These are phyloP conservation scores for Rhynchomys soricoides DNA, from an alignment of 2,113 vertebrate genomes.

Conservation along the genomic window DNA sequence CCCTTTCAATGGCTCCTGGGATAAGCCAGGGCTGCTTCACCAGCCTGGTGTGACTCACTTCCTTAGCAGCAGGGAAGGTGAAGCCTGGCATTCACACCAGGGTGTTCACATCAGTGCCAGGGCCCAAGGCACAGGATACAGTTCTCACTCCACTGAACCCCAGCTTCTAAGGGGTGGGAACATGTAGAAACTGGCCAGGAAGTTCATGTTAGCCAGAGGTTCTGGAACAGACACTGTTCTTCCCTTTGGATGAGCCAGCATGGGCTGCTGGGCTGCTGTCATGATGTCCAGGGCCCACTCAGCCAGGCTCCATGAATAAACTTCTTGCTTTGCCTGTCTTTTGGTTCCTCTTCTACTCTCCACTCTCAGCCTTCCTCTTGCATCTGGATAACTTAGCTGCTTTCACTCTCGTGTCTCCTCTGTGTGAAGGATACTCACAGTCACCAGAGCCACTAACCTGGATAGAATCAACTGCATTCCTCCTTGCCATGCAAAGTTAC, in stretches of 20 bases:
- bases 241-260: neutral
- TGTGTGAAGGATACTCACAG: neutral
- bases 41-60: slow-evolving; percentile 57
- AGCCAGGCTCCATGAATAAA: neutral
- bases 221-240: neutral
- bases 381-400: neutral
- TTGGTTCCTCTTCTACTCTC: neutral
- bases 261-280: neutral
- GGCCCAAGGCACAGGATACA: neutral
- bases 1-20: slow-evolving; percentile 17
- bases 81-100: slow-evolving; percentile 48
- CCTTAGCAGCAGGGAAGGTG: neutral
- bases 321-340: neutral
- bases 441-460: neutral
- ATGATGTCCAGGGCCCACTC: fast-evolving
- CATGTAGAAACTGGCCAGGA: neutral
- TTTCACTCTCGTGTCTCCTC: neutral
- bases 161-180: neutral
- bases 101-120: slow-evolving; percentile 9
- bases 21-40: slow-evolving; percentile 1
- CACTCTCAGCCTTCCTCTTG: neutral
- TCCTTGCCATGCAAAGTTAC: neutral
- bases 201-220: neutral
- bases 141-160: neutral
- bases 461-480: neutral